A percentile compares a stretch with the other conserved stretches of the same genome.
Evolutionary conservation across 2,888 invertebrate genomes (phyloP).

Genomic region (Invenusta paracnida): DNA sequence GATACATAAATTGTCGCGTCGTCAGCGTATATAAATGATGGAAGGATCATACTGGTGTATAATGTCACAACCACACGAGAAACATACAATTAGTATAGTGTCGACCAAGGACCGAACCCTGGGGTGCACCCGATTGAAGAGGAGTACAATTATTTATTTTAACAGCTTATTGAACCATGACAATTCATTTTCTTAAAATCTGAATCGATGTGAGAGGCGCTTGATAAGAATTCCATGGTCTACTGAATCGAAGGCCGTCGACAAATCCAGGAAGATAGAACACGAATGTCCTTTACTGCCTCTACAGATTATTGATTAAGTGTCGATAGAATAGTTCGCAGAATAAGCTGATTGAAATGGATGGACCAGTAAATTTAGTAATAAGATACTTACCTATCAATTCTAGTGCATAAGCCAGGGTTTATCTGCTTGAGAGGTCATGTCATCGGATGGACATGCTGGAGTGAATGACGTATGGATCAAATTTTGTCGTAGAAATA

Average conservation of each 20-base stretch:
- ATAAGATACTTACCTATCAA: background rate
- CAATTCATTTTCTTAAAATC: background rate
- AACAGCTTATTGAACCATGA: background rate
- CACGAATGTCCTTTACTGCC: background rate
- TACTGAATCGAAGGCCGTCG: background rate
- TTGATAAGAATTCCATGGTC: background rate
- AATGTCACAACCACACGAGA: background rate
- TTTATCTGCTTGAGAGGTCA: background rate
- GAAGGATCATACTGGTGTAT: background rate
- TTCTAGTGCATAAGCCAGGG: background rate
- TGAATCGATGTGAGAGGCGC: background rate
- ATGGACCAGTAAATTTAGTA: background rate
- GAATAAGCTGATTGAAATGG: background rate
- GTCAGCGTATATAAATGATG: background rate
- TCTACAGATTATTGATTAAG: background rate
- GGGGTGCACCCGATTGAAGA: background rate
- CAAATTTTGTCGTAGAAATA: background rate
- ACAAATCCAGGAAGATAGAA: background rate
- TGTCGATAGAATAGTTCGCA: too few species aligned
- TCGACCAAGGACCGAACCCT: background rate
- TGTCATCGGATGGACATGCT: background rate
- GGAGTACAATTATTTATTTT: background rate
- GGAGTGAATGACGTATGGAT: too few species aligned
- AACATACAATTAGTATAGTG: background rate
- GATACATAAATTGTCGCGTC: background rate